These are phyloP conservation scores for Syngnathus rostellatus DNA, from an alignment of 2,797 vertebrate species.

Conservation along the genomic window DNA sequence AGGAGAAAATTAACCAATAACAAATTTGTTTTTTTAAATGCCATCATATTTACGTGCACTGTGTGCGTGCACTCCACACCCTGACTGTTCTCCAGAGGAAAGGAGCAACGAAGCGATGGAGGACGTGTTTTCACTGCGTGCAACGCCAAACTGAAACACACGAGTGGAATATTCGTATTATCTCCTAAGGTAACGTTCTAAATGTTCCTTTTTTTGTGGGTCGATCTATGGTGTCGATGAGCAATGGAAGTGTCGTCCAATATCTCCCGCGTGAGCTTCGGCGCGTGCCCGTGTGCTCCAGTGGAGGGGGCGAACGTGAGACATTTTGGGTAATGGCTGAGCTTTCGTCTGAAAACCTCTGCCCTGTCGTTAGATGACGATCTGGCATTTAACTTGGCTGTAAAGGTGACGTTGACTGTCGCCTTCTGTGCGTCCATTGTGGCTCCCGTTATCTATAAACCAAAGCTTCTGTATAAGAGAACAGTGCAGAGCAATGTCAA, in stretches of 20 bases:
- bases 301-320: conserved; percentile 37
- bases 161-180: conserved; percentile 21
- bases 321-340: conserved; percentile 53
- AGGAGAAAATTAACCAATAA: too few species aligned
- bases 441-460: too few species aligned
- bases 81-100: conserved; percentile 53
- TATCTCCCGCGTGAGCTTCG: conserved; percentile 7
- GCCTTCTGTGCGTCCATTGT: not conserved
- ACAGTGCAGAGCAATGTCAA: not conserved
- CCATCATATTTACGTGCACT: conserved; percentile 57
- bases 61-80: conserved; percentile 62
- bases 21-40: too few species aligned
- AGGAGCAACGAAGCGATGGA: conserved; percentile 40
- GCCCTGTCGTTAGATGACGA: conserved; percentile 36
- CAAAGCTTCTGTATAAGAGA: not conserved
- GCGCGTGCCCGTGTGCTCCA: too few species aligned
- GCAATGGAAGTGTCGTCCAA: not conserved
- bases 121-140: conserved; percentile 40
- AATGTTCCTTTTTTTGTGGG: conserved; percentile 2
- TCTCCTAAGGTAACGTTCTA: conserved; percentile 50
- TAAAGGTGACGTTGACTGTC: not conserved
- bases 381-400: conserved; percentile 32
- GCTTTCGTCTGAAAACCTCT: conserved; percentile 40
- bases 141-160: conserved; percentile 32
- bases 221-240: not conserved